Base-by-base conservation (phyloP, 2,797 vertebrate species). In the Mustela erminea region DNA sequence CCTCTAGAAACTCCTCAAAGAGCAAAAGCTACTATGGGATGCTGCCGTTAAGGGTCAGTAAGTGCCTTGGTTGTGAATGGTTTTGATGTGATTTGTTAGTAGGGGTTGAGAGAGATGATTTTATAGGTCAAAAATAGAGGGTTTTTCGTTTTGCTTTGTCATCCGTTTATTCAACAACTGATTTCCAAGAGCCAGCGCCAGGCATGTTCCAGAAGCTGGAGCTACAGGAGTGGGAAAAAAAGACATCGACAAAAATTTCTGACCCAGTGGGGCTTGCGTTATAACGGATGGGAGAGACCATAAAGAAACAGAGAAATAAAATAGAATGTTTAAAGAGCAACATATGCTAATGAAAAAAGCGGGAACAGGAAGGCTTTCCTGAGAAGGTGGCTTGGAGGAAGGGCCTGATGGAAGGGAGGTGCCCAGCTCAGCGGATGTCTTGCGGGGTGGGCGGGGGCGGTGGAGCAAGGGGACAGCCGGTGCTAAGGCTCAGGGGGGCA, bases 1-100 rank as follows among this genome's bases (percentile, higher is more conserved):
- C 72, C 87, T 87, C 93, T 89, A 77, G 95, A 90, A 88, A 58
- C 78, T 54, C 58, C 49, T 12, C 38, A 88, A 66, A 38, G 25
- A 80, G 23, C 78, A 89, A 74, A 68, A n/a, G 77, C 25, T 18
- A 18, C 64, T n/a, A 4, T 13, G 6, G 64, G 35, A 38, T 29
- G 18, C 70, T 38, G 2, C 77, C 10, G 3, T 66, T 62, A 75
- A 87, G 58, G 49, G 82, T 25, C n/a, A 43, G 64, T 35, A 46
- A 92, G 46, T 62, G 20, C 43, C 66, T 88, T 25, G 23, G 41
- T 43, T 96, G 77, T 13, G 43, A 74, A 68, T 29, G 18, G 43
- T 82, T 94, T 80, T 5, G 25, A 75, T 77, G 64, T n/a, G 49
- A 87, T 91, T 90, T 96, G 87, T 72, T 74, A 92, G 87, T 18